Evolutionary conservation across 2,113 vertebrate species (phyloP).

Genomic region (Paradoxurus hermaphroditus): DNA sequence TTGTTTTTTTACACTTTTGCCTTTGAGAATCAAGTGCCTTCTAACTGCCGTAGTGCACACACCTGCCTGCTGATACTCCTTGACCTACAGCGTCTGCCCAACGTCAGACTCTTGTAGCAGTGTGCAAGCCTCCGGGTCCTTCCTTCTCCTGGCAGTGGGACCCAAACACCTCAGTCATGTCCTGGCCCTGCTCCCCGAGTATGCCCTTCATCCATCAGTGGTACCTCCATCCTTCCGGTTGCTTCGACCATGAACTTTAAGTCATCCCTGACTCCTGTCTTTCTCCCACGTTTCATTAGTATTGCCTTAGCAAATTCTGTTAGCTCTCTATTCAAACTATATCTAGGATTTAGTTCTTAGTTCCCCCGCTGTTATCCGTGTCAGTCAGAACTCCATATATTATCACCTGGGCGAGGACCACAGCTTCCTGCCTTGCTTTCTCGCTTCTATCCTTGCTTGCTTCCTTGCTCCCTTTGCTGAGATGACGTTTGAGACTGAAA

Average conservation of each 20-base stretch:
- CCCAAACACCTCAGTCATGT: not conserved
- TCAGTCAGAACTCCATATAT: not conserved
- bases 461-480: not conserved
- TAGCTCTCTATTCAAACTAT: not conserved
- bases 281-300: not conserved
- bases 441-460: not conserved
- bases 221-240: not conserved
- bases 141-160: not conserved
- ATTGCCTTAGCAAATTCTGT: not conserved
- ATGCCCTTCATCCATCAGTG: accelerated
- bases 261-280: not conserved
- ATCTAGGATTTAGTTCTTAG: not conserved
- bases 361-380: accelerated
- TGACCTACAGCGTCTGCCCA: not conserved
- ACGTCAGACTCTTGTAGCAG: not conserved
- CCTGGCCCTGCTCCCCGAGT: not conserved
- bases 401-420: accelerated
- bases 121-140: too few relatives aligned
- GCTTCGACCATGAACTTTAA: not conserved
- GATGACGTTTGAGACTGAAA: not conserved
- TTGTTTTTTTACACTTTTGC: not conserved
- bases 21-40: not conserved
- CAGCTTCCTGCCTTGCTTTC: not conserved
- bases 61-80: not conserved
- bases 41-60: accelerated